Conservation (phyloP, 1,140 invertebrate species). For the Chymomyza costata region DNA sequence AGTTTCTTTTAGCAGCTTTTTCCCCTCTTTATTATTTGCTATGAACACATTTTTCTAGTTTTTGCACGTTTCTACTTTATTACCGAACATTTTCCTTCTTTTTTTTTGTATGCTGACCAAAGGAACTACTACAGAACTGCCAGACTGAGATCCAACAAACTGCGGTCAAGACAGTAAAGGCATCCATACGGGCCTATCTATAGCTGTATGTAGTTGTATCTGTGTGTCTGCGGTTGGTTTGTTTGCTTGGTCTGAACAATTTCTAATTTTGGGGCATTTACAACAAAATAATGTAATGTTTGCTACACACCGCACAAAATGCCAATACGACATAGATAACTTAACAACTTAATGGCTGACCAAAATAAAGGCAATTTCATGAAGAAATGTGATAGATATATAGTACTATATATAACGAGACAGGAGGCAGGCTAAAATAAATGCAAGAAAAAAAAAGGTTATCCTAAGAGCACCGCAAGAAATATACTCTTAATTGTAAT, state of each 20-base stretch:
- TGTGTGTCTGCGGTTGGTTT: constrained; percentile 3
- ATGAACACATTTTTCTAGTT: constrained; percentile 68
- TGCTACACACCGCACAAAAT: constrained; percentile 51
- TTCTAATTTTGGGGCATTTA: constrained; percentile 64
- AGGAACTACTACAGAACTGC: constrained; percentile 27
- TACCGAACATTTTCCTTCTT: constrained; percentile 43
- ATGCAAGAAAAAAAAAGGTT: constrained; percentile 20
- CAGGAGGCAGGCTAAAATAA: constrained; percentile 1
- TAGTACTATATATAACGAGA: too few relatives aligned
- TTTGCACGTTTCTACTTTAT: constrained; percentile 72
- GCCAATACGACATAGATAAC: constrained; percentile 58
- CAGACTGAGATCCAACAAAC: constrained; percentile 38
- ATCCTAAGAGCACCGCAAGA: too few relatives aligned
- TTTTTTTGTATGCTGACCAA: constrained; percentile 53
- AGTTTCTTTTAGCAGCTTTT: constrained; percentile 34
- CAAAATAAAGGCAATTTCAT: constrained; percentile 52
- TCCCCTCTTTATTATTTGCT: constrained; percentile 65
- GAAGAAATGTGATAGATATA: constrained; percentile 12
- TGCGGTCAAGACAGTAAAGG: constrained; percentile 43
- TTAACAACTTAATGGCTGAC: constrained; percentile 70
- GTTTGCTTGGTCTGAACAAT: constrained; percentile 28
- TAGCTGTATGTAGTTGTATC: constrained; percentile 10
- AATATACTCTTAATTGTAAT: too few relatives aligned
- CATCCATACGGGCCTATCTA: constrained; percentile 1
- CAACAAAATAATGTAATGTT: constrained; percentile 65